Evolutionary conservation across 2,113 vertebrate species (phyloP).

Genomic region (Gobio gobio): DNA sequence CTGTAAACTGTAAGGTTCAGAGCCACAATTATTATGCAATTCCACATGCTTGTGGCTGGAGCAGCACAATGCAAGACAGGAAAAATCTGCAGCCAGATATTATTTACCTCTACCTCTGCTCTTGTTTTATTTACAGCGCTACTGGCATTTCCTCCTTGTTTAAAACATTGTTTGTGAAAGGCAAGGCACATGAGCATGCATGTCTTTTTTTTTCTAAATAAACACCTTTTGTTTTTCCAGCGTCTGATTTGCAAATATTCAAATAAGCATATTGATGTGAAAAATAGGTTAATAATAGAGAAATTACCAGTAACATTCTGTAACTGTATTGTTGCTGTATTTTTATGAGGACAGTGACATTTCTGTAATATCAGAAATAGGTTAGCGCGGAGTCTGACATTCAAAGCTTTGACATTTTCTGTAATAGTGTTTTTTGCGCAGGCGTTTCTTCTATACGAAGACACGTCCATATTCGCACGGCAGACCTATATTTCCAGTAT

Average conservation of each 20-base stretch:
- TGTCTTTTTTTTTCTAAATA: background rate
- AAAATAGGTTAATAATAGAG: constrained; percentile 33
- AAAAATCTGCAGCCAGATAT: background rate
- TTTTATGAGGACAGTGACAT: constrained; percentile 31
- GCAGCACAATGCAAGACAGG: constrained; percentile 52
- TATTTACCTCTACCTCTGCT: constrained; percentile 13
- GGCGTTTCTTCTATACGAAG: background rate
- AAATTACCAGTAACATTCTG: background rate
- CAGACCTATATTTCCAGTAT: constrained; percentile 26
- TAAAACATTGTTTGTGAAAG: constrained; percentile 39
- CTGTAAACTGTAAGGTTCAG: constrained; percentile 70
- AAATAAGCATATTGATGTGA: background rate
- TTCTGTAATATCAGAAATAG: constrained; percentile 42
- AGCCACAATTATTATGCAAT: constrained; percentile 72
- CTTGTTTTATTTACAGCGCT: background rate
- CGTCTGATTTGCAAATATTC: constrained; percentile 13
- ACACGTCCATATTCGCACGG: background rate
- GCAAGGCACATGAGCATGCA: background rate
- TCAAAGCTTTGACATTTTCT: constrained; percentile 43
- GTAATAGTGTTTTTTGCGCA: constrained; percentile 2
- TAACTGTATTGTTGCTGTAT: background rate
- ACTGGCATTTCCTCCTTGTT: constrained; percentile 14
- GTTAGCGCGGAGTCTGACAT: constrained; percentile 14
- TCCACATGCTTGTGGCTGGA: constrained; percentile 66
- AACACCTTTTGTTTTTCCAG: background rate